These are phyloP conservation scores for Amphipyra berbera DNA, from an alignment of 2,888 invertebrate species.

Conservation along the genomic window DNA sequence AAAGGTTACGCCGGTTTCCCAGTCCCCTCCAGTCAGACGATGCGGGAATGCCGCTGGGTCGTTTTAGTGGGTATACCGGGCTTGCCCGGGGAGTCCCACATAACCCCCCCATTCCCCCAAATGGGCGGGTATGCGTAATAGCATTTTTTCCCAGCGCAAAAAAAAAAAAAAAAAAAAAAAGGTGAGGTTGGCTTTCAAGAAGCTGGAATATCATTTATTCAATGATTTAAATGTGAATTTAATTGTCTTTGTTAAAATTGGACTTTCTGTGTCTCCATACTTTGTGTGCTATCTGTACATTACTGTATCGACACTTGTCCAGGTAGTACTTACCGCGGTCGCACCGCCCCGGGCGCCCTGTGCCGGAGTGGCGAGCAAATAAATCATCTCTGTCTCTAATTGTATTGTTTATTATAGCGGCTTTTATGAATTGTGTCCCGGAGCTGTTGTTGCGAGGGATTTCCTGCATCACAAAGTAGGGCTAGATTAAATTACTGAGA, in stretches of 20 bases:
- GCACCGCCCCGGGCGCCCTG: background rate
- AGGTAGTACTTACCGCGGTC: background rate
- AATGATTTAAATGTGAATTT: too few relatives aligned
- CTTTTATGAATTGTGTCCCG: slow-evolving; percentile 3
- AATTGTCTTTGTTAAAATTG: background rate
- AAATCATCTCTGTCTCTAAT: slow-evolving; percentile 12
- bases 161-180: too few relatives aligned
- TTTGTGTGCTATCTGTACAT: background rate
- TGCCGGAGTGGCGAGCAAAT: background rate
- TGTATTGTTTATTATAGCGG: slow-evolving; percentile 18
- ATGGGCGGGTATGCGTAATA: too few relatives aligned
- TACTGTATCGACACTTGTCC: slow-evolving; percentile 4
- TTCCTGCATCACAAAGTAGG: background rate
- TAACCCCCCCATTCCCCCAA: too few relatives aligned
- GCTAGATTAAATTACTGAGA: background rate
- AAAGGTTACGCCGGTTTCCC: too few relatives aligned
- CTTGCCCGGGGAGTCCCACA: too few relatives aligned
- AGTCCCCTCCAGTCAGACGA: too few relatives aligned
- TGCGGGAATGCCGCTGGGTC: too few relatives aligned
- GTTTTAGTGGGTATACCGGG: too few relatives aligned
- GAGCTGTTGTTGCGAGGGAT: background rate
- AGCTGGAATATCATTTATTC: too few relatives aligned
- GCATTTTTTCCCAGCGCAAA: too few relatives aligned
- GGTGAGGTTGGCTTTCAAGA: too few relatives aligned
- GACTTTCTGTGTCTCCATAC: background rate